phyloP scores from a whole-genome alignment of 2,888 invertebrate genomes.

The Bombyx huttoni region DNA sequence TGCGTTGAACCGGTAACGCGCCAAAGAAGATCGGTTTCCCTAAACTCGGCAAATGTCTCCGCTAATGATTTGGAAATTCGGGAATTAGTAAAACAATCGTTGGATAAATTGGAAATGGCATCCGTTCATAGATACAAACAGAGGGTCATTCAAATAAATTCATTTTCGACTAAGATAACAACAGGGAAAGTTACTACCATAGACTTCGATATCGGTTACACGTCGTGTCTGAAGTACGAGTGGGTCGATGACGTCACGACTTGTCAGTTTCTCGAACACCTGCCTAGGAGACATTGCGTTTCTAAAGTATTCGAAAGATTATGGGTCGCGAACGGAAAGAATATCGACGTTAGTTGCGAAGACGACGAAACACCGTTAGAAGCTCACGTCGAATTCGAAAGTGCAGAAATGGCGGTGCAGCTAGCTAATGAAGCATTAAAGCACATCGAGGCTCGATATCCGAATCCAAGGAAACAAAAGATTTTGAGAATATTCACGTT shows the following conservation, averaged over 20 bases:
- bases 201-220: constrained; percentile 55
- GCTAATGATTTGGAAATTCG: constrained; percentile 32
- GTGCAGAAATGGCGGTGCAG: constrained; percentile 34
- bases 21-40: constrained; percentile 24
- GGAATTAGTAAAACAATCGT: constrained; percentile 32
- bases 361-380: constrained; percentile 47
- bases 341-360: constrained; percentile 44
- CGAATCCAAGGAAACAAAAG: constrained; percentile 44
- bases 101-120: constrained; percentile 47
- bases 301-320: constrained; percentile 43
- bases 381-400: constrained; percentile 39
- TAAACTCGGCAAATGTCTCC: constrained; percentile 20
- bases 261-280: constrained; percentile 45
- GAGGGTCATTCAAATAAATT: constrained; percentile 41
- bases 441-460: constrained; percentile 59
- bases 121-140: constrained; percentile 47
- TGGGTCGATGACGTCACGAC: constrained; percentile 40
- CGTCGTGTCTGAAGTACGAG: constrained; percentile 53
- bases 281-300: constrained; percentile 48
- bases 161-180: constrained; percentile 39
- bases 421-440: constrained; percentile 46
- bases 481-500: constrained; percentile 50
- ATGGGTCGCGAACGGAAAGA: constrained; percentile 38
- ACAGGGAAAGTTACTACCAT: constrained; percentile 44
- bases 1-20: constrained; percentile 19